Conservation (phyloP, 1,140 invertebrate species). For the Cyclargus thomasi region DNA sequence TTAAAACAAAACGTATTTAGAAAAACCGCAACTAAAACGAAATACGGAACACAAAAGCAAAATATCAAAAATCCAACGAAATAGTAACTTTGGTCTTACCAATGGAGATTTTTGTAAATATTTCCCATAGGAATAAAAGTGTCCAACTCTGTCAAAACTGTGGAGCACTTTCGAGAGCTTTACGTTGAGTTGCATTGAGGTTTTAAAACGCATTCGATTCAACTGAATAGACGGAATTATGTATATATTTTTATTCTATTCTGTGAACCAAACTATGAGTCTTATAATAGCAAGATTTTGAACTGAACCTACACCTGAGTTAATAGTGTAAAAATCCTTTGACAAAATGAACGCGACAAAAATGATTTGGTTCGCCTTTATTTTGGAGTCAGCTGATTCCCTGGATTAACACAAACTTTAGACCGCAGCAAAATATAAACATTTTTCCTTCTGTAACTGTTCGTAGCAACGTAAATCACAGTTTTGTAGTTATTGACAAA, state of each 20-base stretch:
- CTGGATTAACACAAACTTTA: no score
- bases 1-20: not conserved
- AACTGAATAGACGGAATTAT: not conserved
- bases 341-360: no score
- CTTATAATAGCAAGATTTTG: no score
- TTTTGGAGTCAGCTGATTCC: no score
- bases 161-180: not conserved
- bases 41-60: not conserved
- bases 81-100: not conserved
- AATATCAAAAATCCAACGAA: not conserved
- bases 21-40: not conserved
- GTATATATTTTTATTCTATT: not conserved
- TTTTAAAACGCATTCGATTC: constrained; percentile 8
- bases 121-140: constrained; percentile 8
- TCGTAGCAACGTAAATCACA: no score
- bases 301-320: no score
- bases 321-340: no score
- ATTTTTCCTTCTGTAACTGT: no score
- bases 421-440: no score
- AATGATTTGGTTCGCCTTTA: no score
- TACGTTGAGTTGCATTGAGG: constrained; percentile 5
- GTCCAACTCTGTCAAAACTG: constrained; percentile 7
- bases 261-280: not conserved
- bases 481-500: no score
- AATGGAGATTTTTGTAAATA: not conserved